phyloP scores from a whole-genome alignment of 2,888 invertebrate genomes.

The Cyaniris semiargus region DNA sequence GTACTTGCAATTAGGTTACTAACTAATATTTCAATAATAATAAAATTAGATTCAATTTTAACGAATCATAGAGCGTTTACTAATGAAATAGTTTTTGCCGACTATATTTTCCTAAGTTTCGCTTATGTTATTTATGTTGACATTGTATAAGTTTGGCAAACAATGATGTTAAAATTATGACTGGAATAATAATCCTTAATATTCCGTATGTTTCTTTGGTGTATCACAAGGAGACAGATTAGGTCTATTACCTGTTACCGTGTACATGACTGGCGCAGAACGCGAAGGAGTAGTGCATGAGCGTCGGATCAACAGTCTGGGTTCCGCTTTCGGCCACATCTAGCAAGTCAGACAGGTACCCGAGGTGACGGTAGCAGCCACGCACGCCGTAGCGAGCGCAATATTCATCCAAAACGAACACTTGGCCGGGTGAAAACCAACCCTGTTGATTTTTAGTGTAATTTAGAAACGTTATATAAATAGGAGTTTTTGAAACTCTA shows the following conservation, averaged over 20 bases:
- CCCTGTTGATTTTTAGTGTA: constrained; percentile 82
- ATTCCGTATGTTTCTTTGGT: not conserved
- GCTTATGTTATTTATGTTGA: not conserved
- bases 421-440: constrained; percentile 99
- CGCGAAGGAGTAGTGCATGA: constrained; percentile 99
- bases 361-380: constrained; percentile 97
- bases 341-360: constrained; percentile 96
- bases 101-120: not conserved
- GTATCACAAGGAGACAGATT: constrained; percentile 1
- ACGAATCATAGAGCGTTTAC: not conserved
- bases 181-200: not conserved
- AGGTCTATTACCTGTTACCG: constrained; percentile 91
- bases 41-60: not conserved
- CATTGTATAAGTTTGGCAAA: not conserved
- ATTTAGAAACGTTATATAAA: not conserved
- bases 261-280: constrained; percentile 99
- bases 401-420: constrained; percentile 98
- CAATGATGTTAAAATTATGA: not conserved
- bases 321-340: constrained; percentile 95
- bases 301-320: constrained; percentile 97
- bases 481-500: too few species aligned
- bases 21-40: not conserved
- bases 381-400: constrained; percentile 98
- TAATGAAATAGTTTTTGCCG: not conserved
- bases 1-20: not conserved